Evolutionary conservation across 2,113 vertebrate genomes (phyloP).

Genomic region (Istiophorus platypterus): DNA sequence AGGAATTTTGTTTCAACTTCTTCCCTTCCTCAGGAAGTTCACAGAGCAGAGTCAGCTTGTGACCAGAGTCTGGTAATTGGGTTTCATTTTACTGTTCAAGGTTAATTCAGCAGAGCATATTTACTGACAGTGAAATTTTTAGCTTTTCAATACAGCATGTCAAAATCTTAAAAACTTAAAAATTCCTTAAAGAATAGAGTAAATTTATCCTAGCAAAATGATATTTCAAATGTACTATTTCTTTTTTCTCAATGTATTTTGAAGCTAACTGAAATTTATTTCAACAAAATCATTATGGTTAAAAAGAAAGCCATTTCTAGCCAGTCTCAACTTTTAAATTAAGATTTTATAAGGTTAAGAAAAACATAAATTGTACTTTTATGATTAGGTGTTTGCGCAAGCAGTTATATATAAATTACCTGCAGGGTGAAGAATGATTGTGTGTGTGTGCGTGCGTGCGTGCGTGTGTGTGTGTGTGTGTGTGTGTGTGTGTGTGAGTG

Average conservation of each 20-base stretch:
- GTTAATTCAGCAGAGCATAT: conserved; percentile 10
- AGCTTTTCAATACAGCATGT: conserved; percentile 3
- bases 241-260: neutral
- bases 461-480: neutral
- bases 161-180: conserved; percentile 3
- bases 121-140: conserved; percentile 11
- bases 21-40: neutral
- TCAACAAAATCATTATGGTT: neutral
- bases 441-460: no score
- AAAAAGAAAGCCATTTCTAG: neutral
- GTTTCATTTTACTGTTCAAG: neutral
- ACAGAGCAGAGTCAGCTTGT: conserved; percentile 6
- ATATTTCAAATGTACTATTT: neutral
- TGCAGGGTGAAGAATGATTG: conserved; percentile 18
- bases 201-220: neutral
- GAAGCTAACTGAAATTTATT: conserved; percentile 1
- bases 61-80: neutral
- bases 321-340: neutral
- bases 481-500: neutral
- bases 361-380: neutral
- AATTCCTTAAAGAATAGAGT: neutral
- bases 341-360: neutral
- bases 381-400: neutral
- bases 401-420: conserved; percentile 15
- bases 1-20: neutral